Evolutionary conservation across 2,888 invertebrate species (phyloP).

Genomic region (Sinotaia quadrata): DNA sequence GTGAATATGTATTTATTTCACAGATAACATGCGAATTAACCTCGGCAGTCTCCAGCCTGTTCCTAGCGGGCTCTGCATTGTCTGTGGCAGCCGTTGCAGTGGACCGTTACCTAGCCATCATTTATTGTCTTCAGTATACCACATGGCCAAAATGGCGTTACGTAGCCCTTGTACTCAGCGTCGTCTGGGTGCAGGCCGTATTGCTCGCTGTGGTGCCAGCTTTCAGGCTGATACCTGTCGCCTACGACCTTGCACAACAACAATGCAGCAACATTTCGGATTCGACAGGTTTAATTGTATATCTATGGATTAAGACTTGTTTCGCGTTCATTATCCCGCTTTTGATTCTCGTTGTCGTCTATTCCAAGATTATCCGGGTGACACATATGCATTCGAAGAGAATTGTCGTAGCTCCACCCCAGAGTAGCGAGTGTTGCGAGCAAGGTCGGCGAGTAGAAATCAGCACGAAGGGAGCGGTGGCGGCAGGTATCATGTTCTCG

Average conservation of each 20-base stretch:
- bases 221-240: too few species aligned
- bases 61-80: constrained; percentile 35
- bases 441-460: constrained; percentile 9
- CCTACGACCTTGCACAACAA: too few species aligned
- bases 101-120: constrained; percentile 47
- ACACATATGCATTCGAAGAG: constrained; percentile 41
- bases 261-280: too few species aligned
- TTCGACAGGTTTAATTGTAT: too few species aligned
- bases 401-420: constrained; percentile 37
- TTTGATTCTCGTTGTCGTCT: not conserved
- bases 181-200: constrained; percentile 40
- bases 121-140: constrained; percentile 44
- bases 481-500: constrained; percentile 39
- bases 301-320: constrained; percentile 11
- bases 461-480: constrained; percentile 37
- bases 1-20: too few species aligned
- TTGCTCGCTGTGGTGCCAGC: too few species aligned
- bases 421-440: constrained; percentile 2
- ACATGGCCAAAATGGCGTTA: constrained; percentile 41
- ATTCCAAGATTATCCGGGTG: constrained; percentile 20
- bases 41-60: constrained; percentile 31
- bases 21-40: constrained; percentile 37
- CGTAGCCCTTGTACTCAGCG: constrained; percentile 19
- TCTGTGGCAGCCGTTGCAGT: constrained; percentile 42
- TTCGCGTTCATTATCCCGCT: constrained; percentile 2